A percentile compares a stretch with the other conserved stretches of the same genome.
Conservation (phyloP, 2,797 vertebrate genomes). For the Parambassis ranga region DNA sequence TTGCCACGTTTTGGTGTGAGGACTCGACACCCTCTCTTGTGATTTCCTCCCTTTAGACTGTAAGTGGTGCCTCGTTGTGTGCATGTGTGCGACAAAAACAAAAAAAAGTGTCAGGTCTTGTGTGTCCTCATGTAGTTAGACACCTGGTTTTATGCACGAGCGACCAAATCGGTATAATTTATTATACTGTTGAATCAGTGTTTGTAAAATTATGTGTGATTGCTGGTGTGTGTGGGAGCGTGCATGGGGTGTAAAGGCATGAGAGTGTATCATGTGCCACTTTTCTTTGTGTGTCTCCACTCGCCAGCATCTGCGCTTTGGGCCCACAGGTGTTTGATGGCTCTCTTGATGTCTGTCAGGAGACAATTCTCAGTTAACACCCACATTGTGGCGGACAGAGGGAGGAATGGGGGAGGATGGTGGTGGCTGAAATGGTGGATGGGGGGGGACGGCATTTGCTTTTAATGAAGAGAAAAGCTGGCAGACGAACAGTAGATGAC, state of each 20-base stretch:
- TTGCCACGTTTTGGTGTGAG: constrained; percentile 61
- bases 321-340: constrained; percentile 78
- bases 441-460: constrained; percentile 23
- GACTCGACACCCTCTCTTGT: constrained; percentile 65
- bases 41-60: constrained; percentile 57
- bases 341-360: constrained; percentile 72
- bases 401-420: constrained; percentile 12
- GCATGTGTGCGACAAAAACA: constrained; percentile 21
- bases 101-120: constrained; percentile 65
- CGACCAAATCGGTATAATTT: constrained; percentile 27
- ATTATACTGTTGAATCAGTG: constrained; percentile 25
- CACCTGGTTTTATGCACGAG: constrained; percentile 58
- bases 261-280: neutral
- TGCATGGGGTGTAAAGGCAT: constrained; percentile 4
- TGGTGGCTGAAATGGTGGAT: constrained; percentile 3
- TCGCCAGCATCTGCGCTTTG: constrained; percentile 2
- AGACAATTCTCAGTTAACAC: constrained; percentile 49
- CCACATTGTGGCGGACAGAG: constrained; percentile 34
- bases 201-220: constrained; percentile 29
- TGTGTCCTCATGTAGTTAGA: constrained; percentile 62
- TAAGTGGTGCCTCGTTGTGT: constrained; percentile 46
- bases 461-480: constrained; percentile 71
- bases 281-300: constrained; percentile 22
- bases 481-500: constrained; percentile 53
- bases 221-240: neutral